Percentiles rank a stretch among this genome's conserved stretches.
These are phyloP conservation scores for Serinus canaria DNA, from an alignment of 2,113 vertebrate genomes.

Conservation along the genomic window DNA sequence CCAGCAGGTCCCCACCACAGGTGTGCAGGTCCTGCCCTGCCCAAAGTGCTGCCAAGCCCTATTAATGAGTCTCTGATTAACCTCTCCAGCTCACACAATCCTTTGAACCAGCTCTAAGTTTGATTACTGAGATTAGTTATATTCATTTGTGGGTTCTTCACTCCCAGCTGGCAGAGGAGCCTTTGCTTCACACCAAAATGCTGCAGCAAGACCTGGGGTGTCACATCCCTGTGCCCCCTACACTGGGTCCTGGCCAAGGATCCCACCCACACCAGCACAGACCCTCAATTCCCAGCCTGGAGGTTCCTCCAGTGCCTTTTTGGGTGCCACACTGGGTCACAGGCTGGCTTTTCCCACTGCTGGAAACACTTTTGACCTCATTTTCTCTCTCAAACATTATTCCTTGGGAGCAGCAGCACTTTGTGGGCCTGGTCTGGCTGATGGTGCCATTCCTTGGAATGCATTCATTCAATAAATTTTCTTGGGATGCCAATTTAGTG, in stretches of 20 bases:
- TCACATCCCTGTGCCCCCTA: neutral
- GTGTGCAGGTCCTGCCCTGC: fast-evolving
- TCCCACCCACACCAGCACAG: neutral
- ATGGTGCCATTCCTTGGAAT: neutral
- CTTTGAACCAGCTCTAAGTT: neutral
- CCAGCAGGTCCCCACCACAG: neutral
- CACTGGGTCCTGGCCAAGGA: fast-evolving
- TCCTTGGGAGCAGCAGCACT: neutral
- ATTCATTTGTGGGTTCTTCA: neutral
- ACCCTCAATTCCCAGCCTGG: neutral
- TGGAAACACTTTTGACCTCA: neutral
- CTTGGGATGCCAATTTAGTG: neutral
- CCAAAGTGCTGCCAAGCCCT: neutral
- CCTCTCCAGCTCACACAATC: neutral
- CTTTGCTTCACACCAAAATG: neutral
- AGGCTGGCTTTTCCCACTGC: neutral
- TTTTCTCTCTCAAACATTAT: neutral
- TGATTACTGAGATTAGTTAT: neutral
- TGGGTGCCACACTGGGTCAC: neutral
- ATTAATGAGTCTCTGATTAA: neutral
- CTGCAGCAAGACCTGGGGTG: neutral
- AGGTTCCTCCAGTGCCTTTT: neutral
- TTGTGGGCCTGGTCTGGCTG: fast-evolving
- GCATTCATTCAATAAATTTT: neutral
- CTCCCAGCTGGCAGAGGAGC: neutral